Conservation (phyloP, 2,888 invertebrate genomes). For the Boloria euphrosyne region DNA sequence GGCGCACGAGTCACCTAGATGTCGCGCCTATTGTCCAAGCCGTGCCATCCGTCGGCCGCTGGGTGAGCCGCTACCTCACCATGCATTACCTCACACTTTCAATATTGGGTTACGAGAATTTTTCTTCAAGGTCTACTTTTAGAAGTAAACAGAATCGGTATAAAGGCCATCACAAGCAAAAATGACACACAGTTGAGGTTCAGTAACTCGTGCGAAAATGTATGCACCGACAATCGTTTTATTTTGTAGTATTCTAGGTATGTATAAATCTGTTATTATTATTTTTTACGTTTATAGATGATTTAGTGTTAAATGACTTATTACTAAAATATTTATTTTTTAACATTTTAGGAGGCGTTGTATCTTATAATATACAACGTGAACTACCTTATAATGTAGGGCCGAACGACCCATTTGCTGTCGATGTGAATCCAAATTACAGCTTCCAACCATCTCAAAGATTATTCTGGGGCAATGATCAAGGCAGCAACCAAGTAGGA, state of each 20-base stretch:
- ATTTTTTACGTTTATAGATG: not conserved
- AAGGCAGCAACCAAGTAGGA: conserved; percentile 73
- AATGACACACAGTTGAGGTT: conserved; percentile 71
- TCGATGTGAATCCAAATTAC: conserved; percentile 54
- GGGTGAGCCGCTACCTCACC: conserved; percentile 71
- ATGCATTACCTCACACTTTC: conserved; percentile 80
- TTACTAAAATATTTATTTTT: not conserved
- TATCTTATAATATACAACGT: conserved; percentile 66
- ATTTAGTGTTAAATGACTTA: not conserved
- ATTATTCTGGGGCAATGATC: conserved; percentile 65
- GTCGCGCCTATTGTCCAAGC: conserved; percentile 79
- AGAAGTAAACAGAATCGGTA: conserved; percentile 78
- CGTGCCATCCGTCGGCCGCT: conserved; percentile 62
- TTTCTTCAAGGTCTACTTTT: conserved; percentile 79
- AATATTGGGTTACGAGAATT: conserved; percentile 82
- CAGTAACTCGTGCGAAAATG: conserved; percentile 71
- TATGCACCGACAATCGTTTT: conserved; percentile 64
- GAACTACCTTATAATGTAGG: conserved; percentile 65
- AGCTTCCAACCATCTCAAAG: conserved; percentile 67
- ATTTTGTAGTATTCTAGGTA: conserved; percentile 71
- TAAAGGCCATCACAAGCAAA: conserved; percentile 76
- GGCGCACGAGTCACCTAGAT: conserved; percentile 77
- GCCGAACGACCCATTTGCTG: conserved; percentile 62
- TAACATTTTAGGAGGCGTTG: conserved; percentile 58
- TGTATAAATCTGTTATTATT: conserved; percentile 47